Percentiles rank a stretch among this genome's conserved stretches.
phyloP scores from a whole-genome alignment of 2,797 vertebrate species.

The Momotus momota region DNA sequence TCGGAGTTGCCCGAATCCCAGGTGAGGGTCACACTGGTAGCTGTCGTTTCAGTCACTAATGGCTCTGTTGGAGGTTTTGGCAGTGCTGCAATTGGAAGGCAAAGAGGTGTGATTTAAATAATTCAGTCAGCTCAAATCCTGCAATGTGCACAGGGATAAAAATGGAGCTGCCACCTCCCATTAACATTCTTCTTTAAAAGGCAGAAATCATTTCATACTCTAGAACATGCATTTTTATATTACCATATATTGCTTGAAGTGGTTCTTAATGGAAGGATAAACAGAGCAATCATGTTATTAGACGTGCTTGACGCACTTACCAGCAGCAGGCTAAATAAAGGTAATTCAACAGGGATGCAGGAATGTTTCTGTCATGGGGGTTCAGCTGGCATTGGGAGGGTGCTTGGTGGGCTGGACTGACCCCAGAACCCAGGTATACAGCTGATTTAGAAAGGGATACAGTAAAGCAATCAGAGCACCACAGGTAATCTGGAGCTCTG shows the following conservation, averaged over 20 bases:
- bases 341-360: constrained; percentile 64
- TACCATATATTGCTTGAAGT: constrained; percentile 75
- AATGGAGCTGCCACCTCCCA: constrained; percentile 59
- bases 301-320: constrained; percentile 69
- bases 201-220: constrained; percentile 74
- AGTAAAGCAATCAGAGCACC: background rate
- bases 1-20: constrained; percentile 97
- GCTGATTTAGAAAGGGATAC: constrained; percentile 19
- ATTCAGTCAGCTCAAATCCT: constrained; percentile 57
- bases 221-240: constrained; percentile 74
- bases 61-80: constrained; percentile 91
- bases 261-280: constrained; percentile 78
- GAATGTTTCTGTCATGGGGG: constrained; percentile 51
- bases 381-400: constrained; percentile 37
- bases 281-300: constrained; percentile 78
- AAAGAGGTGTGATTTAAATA: constrained; percentile 67
- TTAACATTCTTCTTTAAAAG: constrained; percentile 72
- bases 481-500: background rate
- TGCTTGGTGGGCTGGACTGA: background rate
- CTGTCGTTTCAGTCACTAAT: constrained; percentile 94
- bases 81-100: constrained; percentile 84
- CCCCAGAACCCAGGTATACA: constrained; percentile 5
- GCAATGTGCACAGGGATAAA: constrained; percentile 50
- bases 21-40: constrained; percentile 96
- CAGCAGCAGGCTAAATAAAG: constrained; percentile 74